Evolutionary conservation across 2,797 vertebrate species (phyloP), one percentile per base, ranked within the genome.

Genomic region (Chaenodraco wilsoni): DNA sequence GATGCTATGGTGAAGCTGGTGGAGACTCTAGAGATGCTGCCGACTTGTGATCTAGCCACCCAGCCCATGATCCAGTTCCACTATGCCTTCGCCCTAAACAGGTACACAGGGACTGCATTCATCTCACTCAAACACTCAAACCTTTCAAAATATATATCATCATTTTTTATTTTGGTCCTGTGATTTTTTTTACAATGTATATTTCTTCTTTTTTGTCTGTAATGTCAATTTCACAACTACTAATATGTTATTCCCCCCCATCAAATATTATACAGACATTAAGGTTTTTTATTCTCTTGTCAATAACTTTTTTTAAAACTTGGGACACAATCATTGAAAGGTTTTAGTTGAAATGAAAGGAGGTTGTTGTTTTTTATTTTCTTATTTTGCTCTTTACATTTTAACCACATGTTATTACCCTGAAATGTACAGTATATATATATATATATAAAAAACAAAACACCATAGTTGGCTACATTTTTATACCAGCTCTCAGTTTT

Each of bases 1-100:
- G 95, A 98, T 76, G 96, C 97, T 37, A 98, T 99, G 97, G 97
- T 99, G 85, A 98, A 97, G 86, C 92, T 99, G 78, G 96, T 99
- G n/a, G 95, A 99, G 91, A 97, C 96, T 8, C 88, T 99, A 72
- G 95, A 98, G 92, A 96, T 95, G 95, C 92, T 99, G 83, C 97
- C 97, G 15, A 97, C 96, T 0, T 99, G 96, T 87, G 96, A 98
- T 82, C 91, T 98, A 88, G 95, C 96, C 10, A 96, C 96, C 55
- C 96, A 98, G 79, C 95, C 97, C 71, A 98, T 97, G 94, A 98
- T 99, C 88, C 96, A 98, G 93, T 98, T 98, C 90, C 96, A 98
- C 90, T 99, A 97, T 40, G 96, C 96, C 52, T 98, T 99, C 89
- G 98, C 98, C 0, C 92, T 99, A 74, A 99, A 97, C 92, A 94